phyloP scores from a whole-genome alignment of 1,140 invertebrate species.

The Rhopalosiphum maidis region DNA sequence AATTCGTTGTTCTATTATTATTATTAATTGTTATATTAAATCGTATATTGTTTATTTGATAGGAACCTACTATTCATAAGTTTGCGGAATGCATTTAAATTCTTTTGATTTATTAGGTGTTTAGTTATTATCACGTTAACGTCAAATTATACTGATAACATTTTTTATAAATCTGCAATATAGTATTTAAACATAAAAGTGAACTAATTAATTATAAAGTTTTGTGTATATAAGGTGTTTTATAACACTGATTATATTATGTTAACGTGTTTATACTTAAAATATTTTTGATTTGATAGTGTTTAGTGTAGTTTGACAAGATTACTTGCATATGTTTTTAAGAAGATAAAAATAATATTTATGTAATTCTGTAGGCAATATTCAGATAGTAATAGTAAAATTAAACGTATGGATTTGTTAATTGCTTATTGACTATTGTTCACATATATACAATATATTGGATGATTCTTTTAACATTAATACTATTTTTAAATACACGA shows the following conservation, averaged over 20 bases:
- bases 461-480: not conserved
- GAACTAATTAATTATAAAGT: not conserved
- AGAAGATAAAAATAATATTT: not conserved
- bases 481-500: not conserved
- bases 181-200: conserved; percentile 2
- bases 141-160: not conserved
- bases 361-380: too few species aligned
- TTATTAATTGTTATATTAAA: not conserved
- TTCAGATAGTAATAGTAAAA: not conserved
- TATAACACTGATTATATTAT: conserved; percentile 1
- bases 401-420: not conserved
- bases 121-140: not conserved
- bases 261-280: not conserved
- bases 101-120: not conserved
- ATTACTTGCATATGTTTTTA: not conserved
- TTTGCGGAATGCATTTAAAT: not conserved
- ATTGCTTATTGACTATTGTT: too few species aligned
- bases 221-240: not conserved
- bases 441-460: too few species aligned
- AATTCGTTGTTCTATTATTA: not conserved
- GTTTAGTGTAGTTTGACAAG: not conserved
- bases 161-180: not conserved
- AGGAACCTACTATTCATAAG: not conserved
- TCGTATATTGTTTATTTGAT: not conserved
- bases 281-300: not conserved